A percentile compares a stretch with the other conserved stretches of the same genome.
Conservation (phyloP, 2,888 invertebrate genomes). For the Asteroscopus sphinx region DNA sequence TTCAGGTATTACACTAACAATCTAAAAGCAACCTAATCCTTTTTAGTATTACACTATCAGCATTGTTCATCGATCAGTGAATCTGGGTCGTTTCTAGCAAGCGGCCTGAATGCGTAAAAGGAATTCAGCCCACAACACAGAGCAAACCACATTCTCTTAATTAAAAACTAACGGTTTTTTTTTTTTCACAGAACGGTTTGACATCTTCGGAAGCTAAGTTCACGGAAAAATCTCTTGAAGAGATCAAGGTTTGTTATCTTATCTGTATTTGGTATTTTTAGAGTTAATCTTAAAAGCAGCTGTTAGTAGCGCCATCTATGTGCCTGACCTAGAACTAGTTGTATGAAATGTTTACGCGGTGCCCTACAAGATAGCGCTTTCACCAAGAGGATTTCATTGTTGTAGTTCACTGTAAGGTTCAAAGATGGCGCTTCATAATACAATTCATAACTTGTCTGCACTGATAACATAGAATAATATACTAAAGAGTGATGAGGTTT, state of each 20-base stretch:
- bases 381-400: rapidly evolving
- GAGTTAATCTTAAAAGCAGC: background rate
- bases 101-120: slow-evolving; percentile 42
- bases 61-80: slow-evolving; percentile 55
- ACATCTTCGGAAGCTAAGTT: slow-evolving; percentile 79
- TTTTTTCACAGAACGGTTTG: slow-evolving; percentile 78
- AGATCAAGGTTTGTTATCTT: slow-evolving; percentile 77
- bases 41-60: too few relatives aligned
- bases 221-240: slow-evolving; percentile 83
- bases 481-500: too few relatives aligned
- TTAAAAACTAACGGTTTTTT: slow-evolving; percentile 18
- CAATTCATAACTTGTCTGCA: background rate
- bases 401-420: background rate
- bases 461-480: too few relatives aligned
- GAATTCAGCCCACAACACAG: slow-evolving; percentile 38
- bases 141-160: slow-evolving; percentile 23
- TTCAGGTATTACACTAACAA: slow-evolving; percentile 17
- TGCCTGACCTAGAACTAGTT: rapidly evolving
- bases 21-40: too few relatives aligned
- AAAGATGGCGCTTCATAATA: slow-evolving; percentile 41
- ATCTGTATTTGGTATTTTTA: slow-evolving; percentile 6
- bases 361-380: slow-evolving; percentile 16
- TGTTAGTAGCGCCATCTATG: slow-evolving; percentile 65
- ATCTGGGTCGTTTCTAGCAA: slow-evolving; percentile 45
- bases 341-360: background rate